Base-by-base conservation (phyloP, 2,797 vertebrate species). In the Lutra lutra region DNA sequence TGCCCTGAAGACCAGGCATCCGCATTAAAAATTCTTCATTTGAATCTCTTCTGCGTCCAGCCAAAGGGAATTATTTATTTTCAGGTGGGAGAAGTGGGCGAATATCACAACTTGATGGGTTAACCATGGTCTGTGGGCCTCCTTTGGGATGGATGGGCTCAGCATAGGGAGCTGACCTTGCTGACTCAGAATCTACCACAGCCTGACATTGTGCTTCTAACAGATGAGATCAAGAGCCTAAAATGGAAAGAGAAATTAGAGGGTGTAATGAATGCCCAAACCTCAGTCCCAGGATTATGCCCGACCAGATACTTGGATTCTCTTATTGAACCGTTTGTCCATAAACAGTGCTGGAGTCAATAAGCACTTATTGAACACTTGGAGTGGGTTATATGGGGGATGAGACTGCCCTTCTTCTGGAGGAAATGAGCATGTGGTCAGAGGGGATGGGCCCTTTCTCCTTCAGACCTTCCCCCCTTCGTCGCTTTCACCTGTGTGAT, bases 61-160 rank as follows among this genome's bases (percentile, higher is more conserved):
- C 18, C 21, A 48, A 91, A 95, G 35, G 70, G 72, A 91, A 7
- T 79, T 92, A 35, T 64, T 95, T 95, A n/a, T n/a, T 86, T 82
- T 77, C 10, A 77, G 68, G 89, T 80, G 29, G 85, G 46, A 83
- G 56, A 89, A 91, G 23, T 51, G 17, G 27, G 48, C 13, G 68
- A 80, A 58, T 51, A 32, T 80, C 72, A 94, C 32, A 73, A 40
- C 35, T 70, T 87, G 32, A 38, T 88, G 35, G 32, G 27, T 40
- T 86, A 72, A 38, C 68, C 79, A 72, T 80, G 6, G 35, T 58
- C 70, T 89, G 14, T 21, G 20, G 20, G 32, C 7, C n/a, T 83
- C 35, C 29, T 75, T 83, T 62, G n/a, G 38, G n/a, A 29, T 60
- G 18, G 21, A 35, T 1, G 51, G 46, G 23, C 13, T 17, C 84